A percentile compares a stretch with the other conserved stretches of the same genome.
Evolutionary conservation across 2,113 vertebrate genomes (phyloP).

Genomic region (Trematocara nigrifrons): DNA sequence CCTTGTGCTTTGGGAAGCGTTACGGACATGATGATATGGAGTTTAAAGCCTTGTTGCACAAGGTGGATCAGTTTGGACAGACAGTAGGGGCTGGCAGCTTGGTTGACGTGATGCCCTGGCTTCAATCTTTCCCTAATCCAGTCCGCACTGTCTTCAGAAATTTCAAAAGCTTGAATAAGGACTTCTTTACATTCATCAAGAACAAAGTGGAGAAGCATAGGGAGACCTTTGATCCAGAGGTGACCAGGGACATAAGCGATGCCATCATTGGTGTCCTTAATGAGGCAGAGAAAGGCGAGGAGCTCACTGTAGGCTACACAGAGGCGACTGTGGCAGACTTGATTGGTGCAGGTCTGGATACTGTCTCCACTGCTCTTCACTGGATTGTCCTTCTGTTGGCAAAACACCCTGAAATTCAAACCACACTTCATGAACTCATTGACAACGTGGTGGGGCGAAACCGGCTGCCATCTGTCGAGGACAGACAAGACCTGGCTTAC

Average conservation of each 20-base stretch:
- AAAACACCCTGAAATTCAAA: conserved; percentile 73
- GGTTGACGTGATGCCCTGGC: conserved; percentile 82
- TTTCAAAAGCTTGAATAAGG: conserved; percentile 73
- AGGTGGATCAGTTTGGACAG: conserved; percentile 70
- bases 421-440: conserved; percentile 71
- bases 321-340: conserved; percentile 70
- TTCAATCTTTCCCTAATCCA: conserved; percentile 80
- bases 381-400: conserved; percentile 80
- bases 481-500: conserved; percentile 63
- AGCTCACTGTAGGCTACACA: conserved; percentile 59
- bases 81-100: conserved; percentile 79
- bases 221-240: conserved; percentile 56
- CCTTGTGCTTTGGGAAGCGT: conserved; percentile 80
- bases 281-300: background rate
- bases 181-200: conserved; percentile 74
- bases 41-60: conserved; percentile 71
- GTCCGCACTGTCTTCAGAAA: conserved; percentile 71
- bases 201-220: conserved; percentile 73
- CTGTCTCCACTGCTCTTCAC: conserved; percentile 64
- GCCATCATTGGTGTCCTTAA: conserved; percentile 67
- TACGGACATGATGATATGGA: conserved; percentile 74
- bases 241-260: conserved; percentile 71
- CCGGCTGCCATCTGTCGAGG: conserved; percentile 71
- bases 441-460: conserved; percentile 75
- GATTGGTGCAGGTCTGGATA: conserved; percentile 79